phyloP scores from a whole-genome alignment of 2,888 invertebrate species.

The Chrysomela aeneicollis region DNA sequence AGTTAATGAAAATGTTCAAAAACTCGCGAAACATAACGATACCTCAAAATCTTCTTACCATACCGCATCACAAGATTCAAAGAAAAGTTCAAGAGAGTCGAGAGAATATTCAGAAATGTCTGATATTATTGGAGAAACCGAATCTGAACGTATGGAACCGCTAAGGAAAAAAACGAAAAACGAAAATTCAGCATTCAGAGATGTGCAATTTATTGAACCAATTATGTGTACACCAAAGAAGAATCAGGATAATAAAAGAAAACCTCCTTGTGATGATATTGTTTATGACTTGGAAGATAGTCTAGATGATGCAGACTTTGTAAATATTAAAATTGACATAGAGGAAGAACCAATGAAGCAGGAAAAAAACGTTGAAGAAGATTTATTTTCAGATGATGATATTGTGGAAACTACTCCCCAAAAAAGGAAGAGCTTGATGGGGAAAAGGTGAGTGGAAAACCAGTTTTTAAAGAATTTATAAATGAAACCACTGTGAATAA shows the following conservation, averaged over 20 bases:
- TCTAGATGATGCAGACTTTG: slow-evolving; percentile 26
- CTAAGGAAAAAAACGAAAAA: slow-evolving; percentile 25
- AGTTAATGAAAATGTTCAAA: slow-evolving; percentile 29
- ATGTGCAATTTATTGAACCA: not conserved
- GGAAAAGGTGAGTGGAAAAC: slow-evolving; percentile 18
- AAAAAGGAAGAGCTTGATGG: slow-evolving; percentile 28
- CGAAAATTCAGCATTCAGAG: not conserved
- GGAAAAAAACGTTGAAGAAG: slow-evolving; percentile 30
- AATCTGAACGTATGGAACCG: slow-evolving; percentile 22
- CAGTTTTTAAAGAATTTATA: too few species aligned
- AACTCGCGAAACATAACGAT: slow-evolving; percentile 21
- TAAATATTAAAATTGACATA: slow-evolving; percentile 21
- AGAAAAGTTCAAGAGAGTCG: slow-evolving; percentile 11
- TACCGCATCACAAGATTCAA: slow-evolving; percentile 17
- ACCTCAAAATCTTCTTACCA: slow-evolving; percentile 6
- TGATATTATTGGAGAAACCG: slow-evolving; percentile 32
- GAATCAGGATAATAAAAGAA: not conserved
- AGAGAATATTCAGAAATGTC: slow-evolving; percentile 18
- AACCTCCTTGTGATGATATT: not conserved
- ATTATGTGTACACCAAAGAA: not conserved
- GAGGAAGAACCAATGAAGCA: slow-evolving; percentile 2
- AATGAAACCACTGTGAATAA: too few species aligned
- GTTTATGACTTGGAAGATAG: slow-evolving; percentile 32
- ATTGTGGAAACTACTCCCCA: slow-evolving; percentile 53
- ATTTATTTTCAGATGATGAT: slow-evolving; percentile 47